A percentile compares a stretch with the other conserved stretches of the same genome.
These are phyloP conservation scores for Macrophya annulata DNA, from an alignment of 2,888 invertebrate genomes.

Conservation along the genomic window DNA sequence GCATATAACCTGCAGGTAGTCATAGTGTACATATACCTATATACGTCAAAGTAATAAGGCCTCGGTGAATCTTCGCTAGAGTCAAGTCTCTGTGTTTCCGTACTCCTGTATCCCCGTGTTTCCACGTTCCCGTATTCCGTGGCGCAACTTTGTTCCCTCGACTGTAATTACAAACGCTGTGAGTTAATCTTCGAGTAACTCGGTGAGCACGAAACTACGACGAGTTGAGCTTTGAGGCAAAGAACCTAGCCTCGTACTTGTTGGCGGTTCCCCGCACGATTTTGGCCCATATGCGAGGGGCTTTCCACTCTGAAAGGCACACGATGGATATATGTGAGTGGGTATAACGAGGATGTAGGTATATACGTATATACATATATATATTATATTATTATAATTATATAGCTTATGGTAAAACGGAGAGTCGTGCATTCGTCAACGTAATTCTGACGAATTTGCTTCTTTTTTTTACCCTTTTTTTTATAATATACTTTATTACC, in stretches of 20 bases:
- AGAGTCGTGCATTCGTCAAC: neutral
- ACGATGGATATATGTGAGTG: neutral
- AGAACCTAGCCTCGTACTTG: conserved; percentile 9
- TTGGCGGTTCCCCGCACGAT: conserved; percentile 36
- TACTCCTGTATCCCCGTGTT: neutral
- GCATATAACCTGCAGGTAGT: neutral
- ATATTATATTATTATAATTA: neutral
- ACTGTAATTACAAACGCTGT: conserved; percentile 49
- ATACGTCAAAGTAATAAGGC: neutral
- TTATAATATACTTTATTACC: neutral
- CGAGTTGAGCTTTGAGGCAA: conserved; percentile 46
- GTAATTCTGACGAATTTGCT: neutral
- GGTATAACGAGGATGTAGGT: neutral
- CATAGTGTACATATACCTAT: neutral
- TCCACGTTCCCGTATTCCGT: neutral
- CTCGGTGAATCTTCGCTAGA: conserved; percentile 42
- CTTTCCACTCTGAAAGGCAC: conserved; percentile 6
- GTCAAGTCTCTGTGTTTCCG: neutral
- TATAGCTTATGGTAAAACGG: neutral
- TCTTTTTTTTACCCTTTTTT: neutral
- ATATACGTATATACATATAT: neutral
- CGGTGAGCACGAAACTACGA: conserved; percentile 45
- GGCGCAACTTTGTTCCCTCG: conserved; percentile 36
- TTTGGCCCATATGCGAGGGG: conserved; percentile 11
- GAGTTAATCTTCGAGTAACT: conserved; percentile 53